Percentiles rank a stretch among this genome's conserved stretches.
Evolutionary conservation across 1,140 invertebrate species (phyloP).

Genomic region (Achatina immaculata): DNA sequence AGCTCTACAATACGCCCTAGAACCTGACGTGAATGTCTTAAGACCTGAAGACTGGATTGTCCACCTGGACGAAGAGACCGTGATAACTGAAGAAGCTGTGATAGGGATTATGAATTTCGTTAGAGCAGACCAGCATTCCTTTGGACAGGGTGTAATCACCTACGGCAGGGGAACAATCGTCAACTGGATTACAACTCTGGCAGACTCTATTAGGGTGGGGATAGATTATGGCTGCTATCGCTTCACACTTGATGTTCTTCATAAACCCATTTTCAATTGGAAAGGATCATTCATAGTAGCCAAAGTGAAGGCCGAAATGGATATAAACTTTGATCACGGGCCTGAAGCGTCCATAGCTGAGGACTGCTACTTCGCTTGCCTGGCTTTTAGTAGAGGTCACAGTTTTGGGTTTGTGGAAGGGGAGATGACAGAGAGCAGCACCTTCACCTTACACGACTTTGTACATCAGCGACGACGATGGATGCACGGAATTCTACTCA

Average conservation of each 20-base stretch:
- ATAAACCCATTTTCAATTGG: constrained; percentile 96
- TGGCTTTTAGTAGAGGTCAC: constrained; percentile 77
- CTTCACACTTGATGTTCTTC: constrained; percentile 92
- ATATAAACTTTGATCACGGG: constrained; percentile 94
- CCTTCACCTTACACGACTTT: constrained; percentile 94
- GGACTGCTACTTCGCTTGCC: constrained; percentile 97
- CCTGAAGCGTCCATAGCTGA: constrained; percentile 95
- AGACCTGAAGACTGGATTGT: constrained; percentile 81
- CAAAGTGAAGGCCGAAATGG: constrained; percentile 86
- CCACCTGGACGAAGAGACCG: constrained; percentile 96
- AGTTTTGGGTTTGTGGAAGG: constrained; percentile 72
- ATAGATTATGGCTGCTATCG: constrained; percentile 93
- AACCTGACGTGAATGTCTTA: constrained; percentile 86
- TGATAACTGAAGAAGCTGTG: constrained; percentile 90
- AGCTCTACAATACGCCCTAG: constrained; percentile 96
- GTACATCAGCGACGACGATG: constrained; percentile 95
- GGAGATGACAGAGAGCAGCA: constrained; percentile 98
- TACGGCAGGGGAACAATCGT: constrained; percentile 96
- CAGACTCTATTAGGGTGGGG: constrained; percentile 93
- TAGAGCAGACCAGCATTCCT: constrained; percentile 95
- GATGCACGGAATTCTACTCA: constrained; percentile 95
- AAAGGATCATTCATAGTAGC: constrained; percentile 78
- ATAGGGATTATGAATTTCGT: constrained; percentile 96
- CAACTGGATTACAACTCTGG: constrained; percentile 96
- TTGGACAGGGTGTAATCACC: constrained; percentile 97